Evolutionary conservation across 2,797 vertebrate genomes (phyloP), one percentile per base, ranked within the genome.

Genomic region (Carapus acus): DNA sequence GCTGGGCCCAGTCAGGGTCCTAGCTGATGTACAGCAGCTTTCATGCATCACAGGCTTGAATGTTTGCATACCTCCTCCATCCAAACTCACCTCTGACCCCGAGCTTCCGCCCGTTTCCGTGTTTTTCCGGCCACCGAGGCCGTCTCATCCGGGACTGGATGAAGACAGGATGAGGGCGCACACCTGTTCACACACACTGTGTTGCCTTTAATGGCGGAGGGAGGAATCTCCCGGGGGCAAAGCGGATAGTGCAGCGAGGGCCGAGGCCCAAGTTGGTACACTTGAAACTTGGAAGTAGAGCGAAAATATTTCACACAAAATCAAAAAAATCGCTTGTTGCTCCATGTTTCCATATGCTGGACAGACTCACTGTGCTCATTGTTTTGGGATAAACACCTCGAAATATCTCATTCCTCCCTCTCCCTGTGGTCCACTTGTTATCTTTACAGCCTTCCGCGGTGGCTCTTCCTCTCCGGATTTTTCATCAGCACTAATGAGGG

Each of bases 311-410:
- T 44, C 71, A 76, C 71, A 46, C 61, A 67, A 67, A 73, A 51
- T 71, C 63, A 73, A 46, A 43, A 53, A 46, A n/a, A n/a, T n/a
- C n/a, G 54, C 68, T 39, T 62, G 52, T 62, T 65, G 55, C 46
- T 43, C 54, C 84, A 77, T 73, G 85, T 83, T 66, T 74, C 79
- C 24, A 27, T 69, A 77, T 65, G 67, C 65, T 79, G 76, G 79
- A 82, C 70, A 27, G 52, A 68, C 38, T 51, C 36, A 58, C 51
- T 67, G 29, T 73, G 77, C 86, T 85, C 87, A 77, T 86, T 85
- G 65, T 81, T 83, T 69, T 55, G 75, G 49, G 19, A 45, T 39
- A 46, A 27, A 76, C 53, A 51, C 49, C 51, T 63, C 67, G 39
- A 70, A 68, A 33, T 27, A 5, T 27, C 24, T 27, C 24, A 27